Conservation (phyloP, 2,797 vertebrate species). For the Falco biarmicus region DNA sequence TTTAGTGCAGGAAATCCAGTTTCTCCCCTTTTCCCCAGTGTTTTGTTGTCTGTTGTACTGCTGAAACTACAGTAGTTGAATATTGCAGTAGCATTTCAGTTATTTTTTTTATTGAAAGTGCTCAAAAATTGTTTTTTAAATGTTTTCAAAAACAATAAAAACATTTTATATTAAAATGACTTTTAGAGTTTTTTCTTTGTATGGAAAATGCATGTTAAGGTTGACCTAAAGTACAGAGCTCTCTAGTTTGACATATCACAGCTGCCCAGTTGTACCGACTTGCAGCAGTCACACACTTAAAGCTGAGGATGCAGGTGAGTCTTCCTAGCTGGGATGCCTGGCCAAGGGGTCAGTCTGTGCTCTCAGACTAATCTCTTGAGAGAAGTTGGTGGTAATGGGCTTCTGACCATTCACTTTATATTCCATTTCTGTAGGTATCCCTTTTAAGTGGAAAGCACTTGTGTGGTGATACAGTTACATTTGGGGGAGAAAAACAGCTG, state of each 20-base stretch:
- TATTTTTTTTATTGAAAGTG: constrained; percentile 94
- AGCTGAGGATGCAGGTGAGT: background rate
- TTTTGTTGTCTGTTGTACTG: constrained; percentile 90
- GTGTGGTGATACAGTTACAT: background rate
- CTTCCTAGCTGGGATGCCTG: background rate
- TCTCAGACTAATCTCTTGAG: background rate
- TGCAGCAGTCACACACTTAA: background rate
- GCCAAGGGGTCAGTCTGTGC: background rate
- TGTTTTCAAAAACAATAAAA: constrained; percentile 98
- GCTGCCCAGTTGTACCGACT: background rate
- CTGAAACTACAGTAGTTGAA: constrained; percentile 98
- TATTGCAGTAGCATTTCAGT: constrained; percentile 94
- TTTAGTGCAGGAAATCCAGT: constrained; percentile 89
- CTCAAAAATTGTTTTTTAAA: constrained; percentile 94
- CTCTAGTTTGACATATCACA: background rate
- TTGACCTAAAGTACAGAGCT: background rate
- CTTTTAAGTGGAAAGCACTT: background rate
- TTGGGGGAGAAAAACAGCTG: background rate
- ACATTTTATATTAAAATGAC: constrained; percentile 85
- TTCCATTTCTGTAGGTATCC: background rate
- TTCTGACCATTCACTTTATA: background rate
- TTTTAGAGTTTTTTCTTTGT: constrained; percentile 23
- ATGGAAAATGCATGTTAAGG: background rate
- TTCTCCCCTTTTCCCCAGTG: constrained; percentile 78
- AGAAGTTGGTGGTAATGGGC: background rate